Base-by-base conservation (phyloP, 2,797 vertebrate species). In the Pitangus sulphuratus region DNA sequence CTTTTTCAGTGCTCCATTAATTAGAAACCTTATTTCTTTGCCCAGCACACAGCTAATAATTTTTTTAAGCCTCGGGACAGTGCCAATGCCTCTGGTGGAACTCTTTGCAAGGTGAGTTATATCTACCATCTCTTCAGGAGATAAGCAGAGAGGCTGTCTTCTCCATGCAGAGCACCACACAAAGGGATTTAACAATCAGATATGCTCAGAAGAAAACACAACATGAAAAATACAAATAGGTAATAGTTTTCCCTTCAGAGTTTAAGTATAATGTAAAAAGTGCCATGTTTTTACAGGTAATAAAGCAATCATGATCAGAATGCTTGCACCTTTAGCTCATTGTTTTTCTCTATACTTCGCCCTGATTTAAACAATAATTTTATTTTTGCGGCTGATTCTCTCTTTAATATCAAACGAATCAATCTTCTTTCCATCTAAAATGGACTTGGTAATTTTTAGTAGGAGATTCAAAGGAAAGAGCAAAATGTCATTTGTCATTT, bases 341-440 rank as follows among this genome's bases (percentile, higher is more conserved):
- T 54, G 15, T 25, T 62, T 39, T 84, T 76, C 47, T 44, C 35
- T 21, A 77, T 48, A 57, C 22, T 89, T 83, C 45, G 31, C 21
- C 48, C 25, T 50, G 40, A 71, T 20, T 91, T 62, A 81, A 94
- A 78, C 1, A 0, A 72, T 33, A 71, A 78, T 54, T n/a, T 69
- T 72, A 84, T 40, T 90, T 92, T 94, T 80, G 58, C n/a, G n/a
- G 25, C 15, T 72, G 57, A 80, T 77, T 75, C 62, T 69, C 8
- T 47, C 39, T 93, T 86, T 68, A 84, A 76, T 82, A 77, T 60
- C 61, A 90, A 93, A 94, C 47, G 30, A 96, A 86, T 70, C 66
- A 60, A 72, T 87, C 89, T 91, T 70, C n/a, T 57, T 87, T 53
- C 70, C 26, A 64, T 45, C 22, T 70, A 71, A 94, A 95, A 92